phyloP scores from a whole-genome alignment of 1,140 invertebrate species.

The Drosophila equinoxialis region DNA sequence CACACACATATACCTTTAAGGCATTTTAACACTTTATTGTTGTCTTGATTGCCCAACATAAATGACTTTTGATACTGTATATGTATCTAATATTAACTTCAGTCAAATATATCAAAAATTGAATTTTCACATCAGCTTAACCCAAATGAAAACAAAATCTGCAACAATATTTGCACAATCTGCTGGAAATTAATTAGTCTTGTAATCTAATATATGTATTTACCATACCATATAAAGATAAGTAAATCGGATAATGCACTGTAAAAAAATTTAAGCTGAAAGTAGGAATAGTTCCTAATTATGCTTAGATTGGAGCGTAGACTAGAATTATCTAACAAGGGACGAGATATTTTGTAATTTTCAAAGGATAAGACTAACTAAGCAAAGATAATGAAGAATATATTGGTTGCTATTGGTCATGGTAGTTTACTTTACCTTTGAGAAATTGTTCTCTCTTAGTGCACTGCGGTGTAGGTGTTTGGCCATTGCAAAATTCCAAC shows the following conservation, averaged over 20 bases:
- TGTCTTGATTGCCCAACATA: neutral
- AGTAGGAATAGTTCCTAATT: too few relatives aligned
- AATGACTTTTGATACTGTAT: neutral
- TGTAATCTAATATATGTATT: neutral
- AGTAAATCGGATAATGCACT: neutral
- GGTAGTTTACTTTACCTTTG: too few relatives aligned
- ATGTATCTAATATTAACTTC: neutral
- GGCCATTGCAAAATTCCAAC: neutral
- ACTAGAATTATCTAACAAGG: too few relatives aligned
- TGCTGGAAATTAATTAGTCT: neutral
- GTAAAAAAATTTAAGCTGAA: neutral
- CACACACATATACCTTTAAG: neutral
- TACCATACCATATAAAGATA: neutral
- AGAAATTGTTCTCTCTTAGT: neutral
- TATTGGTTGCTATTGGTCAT: too few relatives aligned
- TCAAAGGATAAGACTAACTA: too few relatives aligned
- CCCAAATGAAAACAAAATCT: neutral
- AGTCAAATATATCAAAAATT: conserved; percentile 2
- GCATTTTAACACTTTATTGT: neutral
- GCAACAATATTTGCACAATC: conserved; percentile 4
- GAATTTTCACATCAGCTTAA: neutral
- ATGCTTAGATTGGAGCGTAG: too few relatives aligned
- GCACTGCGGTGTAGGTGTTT: neutral
- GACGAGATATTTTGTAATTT: too few relatives aligned
- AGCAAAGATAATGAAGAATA: too few relatives aligned